These are phyloP conservation scores for Odontomachus brunneus DNA, from an alignment of 1,140 invertebrate species.

Conservation along the genomic window DNA sequence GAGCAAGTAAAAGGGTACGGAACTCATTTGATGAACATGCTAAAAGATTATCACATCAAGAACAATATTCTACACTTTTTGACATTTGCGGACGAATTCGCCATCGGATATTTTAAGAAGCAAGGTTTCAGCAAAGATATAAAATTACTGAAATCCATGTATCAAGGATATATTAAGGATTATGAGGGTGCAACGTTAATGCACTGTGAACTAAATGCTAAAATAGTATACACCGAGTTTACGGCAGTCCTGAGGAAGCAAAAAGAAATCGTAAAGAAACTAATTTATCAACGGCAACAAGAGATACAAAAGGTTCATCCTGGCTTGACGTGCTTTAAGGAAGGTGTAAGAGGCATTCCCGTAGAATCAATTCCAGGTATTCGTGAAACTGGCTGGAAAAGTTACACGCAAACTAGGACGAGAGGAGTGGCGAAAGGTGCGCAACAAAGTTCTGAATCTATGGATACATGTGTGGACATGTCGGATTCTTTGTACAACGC, in stretches of 20 bases:
- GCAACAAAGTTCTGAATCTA: conserved; percentile 88
- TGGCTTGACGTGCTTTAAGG: conserved; percentile 96
- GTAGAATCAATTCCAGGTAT: conserved; percentile 95
- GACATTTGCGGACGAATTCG: conserved; percentile 99
- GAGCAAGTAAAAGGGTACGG: conserved; percentile 99
- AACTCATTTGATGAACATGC: conserved; percentile 99
- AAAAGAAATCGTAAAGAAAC: conserved; percentile 96
- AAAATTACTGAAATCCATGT: conserved; percentile 90
- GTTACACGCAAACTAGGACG: conserved; percentile 87
- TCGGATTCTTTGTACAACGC: conserved; percentile 90
- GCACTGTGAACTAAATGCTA: conserved; percentile 98
- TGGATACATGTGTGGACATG: conserved; percentile 87
- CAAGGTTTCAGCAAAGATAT: conserved; percentile 99
- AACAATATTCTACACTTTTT: conserved; percentile 97
- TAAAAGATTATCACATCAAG: conserved; percentile 99
- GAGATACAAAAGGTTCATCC: conserved; percentile 94
- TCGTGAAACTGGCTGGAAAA: conserved; percentile 91
- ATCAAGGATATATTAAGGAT: conserved; percentile 98
- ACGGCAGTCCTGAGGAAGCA: conserved; percentile 95
- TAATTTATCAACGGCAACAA: conserved; percentile 94
- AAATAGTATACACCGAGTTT: conserved; percentile 97
- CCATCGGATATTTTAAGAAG: conserved; percentile 99
- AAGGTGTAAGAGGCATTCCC: conserved; percentile 94
- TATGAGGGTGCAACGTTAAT: conserved; percentile 99
- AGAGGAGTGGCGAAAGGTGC: conserved; percentile 87